Evolutionary conservation across 37 sponge, comb jelly and placozoan genomes (phyloP), one percentile per base, ranked within the genome.

Genomic region (Tethya wilhelma): DNA sequence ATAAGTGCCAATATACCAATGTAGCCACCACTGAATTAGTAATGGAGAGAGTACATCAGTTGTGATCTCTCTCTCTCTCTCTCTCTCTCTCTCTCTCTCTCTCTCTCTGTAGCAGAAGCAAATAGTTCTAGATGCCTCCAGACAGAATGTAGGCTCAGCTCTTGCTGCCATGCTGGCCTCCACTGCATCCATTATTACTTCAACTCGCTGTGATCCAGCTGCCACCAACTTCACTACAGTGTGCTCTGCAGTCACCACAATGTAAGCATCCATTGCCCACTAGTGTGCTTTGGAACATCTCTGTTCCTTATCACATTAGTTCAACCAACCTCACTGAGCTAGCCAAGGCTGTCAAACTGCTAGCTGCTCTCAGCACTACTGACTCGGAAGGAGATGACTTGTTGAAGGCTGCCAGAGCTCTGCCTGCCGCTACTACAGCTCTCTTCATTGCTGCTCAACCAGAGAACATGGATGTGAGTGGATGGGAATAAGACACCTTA

Each of bases 191-290:
- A 79, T 95, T 56, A 85, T 95, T 53, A 87, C 89, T 9, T 85
- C 86, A 31, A 95, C 96, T 60, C 81, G 90, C 43, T 86, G 82
- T 28, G 97, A 97, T 34, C 95, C 95, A 2, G 56, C 84, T 29
- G 95, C 94, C 9, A 91, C 89, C 65, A 87, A 97, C 88, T 94
- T 94, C 88, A 97, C 97, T 60, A 92, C 97, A 0, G 92, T 94
- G 26, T 95, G 97, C 0, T 83, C 97, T 39, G 72, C 97, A 11
- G 93, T 97, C 56, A 94, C 97, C 20, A 95, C 96, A 37, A 90
- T 95, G 87, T 92, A 45, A 85, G 88, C 31, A 1, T 14, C 46
- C 30, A 6, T 4, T 5, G 37, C 67, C 37, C 17, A 2, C 67
- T 14, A 49, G 53, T 49, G 9, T 49, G 53, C 53, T 49, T 9